Evolutionary conservation across 1,140 invertebrate genomes (phyloP), one percentile per base, ranked within the genome.

Genomic region (Schlechtendalia chinensis): DNA sequence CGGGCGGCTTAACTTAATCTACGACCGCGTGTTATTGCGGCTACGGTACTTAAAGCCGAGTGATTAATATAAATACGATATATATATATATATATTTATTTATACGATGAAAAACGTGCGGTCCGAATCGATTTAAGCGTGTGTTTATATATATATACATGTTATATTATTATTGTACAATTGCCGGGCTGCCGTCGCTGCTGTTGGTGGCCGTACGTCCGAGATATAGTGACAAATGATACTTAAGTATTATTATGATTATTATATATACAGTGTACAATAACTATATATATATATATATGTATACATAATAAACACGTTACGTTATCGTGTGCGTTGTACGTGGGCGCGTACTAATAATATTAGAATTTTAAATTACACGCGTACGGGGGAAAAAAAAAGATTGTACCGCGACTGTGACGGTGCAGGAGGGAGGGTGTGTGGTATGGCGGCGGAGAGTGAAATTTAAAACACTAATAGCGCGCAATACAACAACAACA

Each of bases 301-400:
- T 6, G 8, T 22, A 67, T 5, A 14, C 5, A 63, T 32, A n/a
- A 5, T 22, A 39, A n/a, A 8, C 16, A 32, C 27, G 6, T 8
- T 29, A 59, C 14, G 24, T 22, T 27, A n/a, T 59, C 24, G 14
- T 27, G 5, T 61, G 58, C 22, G 14, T 24, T 61, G 16, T 29
- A 61, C 27, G 59, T 61, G 59, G 27, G 59, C 39, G 29, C 6
- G 17, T n/a, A 39, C 59, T n/a, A 54, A 32, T 19, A 72, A 74
- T 22, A 58, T 75, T 75, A 56, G 54, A 59, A 75, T 75, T 75
- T 75, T 39, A 75, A 75, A 75, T 27, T 58, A 75, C 29, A n/a
- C 8, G n/a, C 39, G 39, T 19, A 10, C 29, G 39, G 5, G 16
- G 19, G 10, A 45, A 45, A 45, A 47, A 50, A 5, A 69, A 47